Conservation (phyloP, 1,140 invertebrate genomes). For the Phortica variegata region DNA sequence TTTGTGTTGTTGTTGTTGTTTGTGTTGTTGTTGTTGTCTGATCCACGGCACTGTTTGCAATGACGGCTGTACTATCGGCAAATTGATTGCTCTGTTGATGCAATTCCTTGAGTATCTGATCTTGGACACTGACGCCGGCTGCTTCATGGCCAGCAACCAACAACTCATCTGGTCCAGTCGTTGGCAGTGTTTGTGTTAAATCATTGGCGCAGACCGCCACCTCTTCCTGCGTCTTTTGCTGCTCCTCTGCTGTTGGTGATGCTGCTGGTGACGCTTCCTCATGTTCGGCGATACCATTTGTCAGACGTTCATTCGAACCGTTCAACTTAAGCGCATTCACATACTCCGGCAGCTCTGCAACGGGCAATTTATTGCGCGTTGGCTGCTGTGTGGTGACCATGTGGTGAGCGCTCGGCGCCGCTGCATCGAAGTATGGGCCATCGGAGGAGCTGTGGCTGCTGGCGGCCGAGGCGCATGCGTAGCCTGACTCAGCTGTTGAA, state of each 20-base stretch:
- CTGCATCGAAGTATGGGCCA: slow-evolving; percentile 60
- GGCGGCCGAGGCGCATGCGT: slow-evolving; percentile 57
- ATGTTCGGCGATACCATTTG: slow-evolving; percentile 24
- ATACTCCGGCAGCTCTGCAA: slow-evolving; percentile 19
- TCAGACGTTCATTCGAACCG: slow-evolving; percentile 18
- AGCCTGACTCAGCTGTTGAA: slow-evolving; percentile 60
- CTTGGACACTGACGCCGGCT: slow-evolving; percentile 32
- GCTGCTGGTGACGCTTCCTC: too few species aligned
- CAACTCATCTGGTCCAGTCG: background rate
- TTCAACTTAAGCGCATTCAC: slow-evolving; percentile 26
- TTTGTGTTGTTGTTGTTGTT: slow-evolving; percentile 5
- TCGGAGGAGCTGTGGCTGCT: slow-evolving; percentile 57
- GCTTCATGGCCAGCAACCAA: background rate
- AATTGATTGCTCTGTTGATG: slow-evolving; percentile 35
- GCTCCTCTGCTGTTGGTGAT: slow-evolving; percentile 6
- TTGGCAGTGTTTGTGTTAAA: background rate
- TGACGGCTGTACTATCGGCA: slow-evolving; percentile 7
- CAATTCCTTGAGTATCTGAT: slow-evolving; percentile 41
- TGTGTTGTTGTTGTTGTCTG: slow-evolving; percentile 2
- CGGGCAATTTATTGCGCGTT: slow-evolving; percentile 18
- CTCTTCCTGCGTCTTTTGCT: background rate
- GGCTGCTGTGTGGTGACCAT: slow-evolving; percentile 16
- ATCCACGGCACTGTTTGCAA: slow-evolving; percentile 25
- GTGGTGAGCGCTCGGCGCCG: slow-evolving; percentile 25
- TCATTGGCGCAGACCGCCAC: too few species aligned